Percentiles rank a stretch among this genome's conserved stretches.
Evolutionary conservation across 2,888 invertebrate genomes (phyloP).

Genomic region (Mimas tiliae): DNA sequence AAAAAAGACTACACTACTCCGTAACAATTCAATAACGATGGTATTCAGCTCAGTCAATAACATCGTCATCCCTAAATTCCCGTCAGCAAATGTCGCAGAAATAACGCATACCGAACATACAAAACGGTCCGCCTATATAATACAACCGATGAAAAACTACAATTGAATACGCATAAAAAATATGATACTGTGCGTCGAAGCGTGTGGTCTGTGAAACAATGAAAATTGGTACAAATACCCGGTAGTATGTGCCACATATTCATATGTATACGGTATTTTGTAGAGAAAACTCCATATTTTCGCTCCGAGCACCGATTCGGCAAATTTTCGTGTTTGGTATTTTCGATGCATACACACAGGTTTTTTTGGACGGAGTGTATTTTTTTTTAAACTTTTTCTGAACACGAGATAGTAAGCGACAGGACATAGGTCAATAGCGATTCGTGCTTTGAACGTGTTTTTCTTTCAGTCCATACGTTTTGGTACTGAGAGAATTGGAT

Average conservation of each 20-base stretch:
- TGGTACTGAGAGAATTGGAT: background rate
- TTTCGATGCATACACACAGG: constrained; percentile 5
- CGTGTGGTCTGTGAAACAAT: constrained; percentile 41
- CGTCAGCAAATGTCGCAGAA: constrained; percentile 24
- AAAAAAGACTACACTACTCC: too few relatives aligned
- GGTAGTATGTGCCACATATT: constrained; percentile 30
- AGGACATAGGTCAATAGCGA: constrained; percentile 13
- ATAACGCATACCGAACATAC: constrained; percentile 44
- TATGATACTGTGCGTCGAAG: constrained; percentile 36
- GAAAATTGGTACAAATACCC: constrained; percentile 34
- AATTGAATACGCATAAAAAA: constrained; percentile 44
- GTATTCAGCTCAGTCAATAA: too few relatives aligned
- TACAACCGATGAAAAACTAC: constrained; percentile 41
- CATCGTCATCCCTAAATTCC: background rate
- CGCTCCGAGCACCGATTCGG: constrained; percentile 31
- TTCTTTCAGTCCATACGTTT: constrained; percentile 17
- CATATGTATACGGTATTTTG: constrained; percentile 33
- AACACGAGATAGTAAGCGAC: background rate
- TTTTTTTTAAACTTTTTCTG: background rate
- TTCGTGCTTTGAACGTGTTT: constrained; percentile 20
- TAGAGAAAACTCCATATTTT: constrained; percentile 31
- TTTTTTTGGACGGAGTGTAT: background rate
- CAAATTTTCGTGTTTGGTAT: constrained; percentile 26
- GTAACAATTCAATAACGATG: background rate
- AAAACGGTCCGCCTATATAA: constrained; percentile 35